Evolutionary conservation across 2,797 vertebrate genomes (phyloP).

Genomic region (Diglossa cyanea): DNA sequence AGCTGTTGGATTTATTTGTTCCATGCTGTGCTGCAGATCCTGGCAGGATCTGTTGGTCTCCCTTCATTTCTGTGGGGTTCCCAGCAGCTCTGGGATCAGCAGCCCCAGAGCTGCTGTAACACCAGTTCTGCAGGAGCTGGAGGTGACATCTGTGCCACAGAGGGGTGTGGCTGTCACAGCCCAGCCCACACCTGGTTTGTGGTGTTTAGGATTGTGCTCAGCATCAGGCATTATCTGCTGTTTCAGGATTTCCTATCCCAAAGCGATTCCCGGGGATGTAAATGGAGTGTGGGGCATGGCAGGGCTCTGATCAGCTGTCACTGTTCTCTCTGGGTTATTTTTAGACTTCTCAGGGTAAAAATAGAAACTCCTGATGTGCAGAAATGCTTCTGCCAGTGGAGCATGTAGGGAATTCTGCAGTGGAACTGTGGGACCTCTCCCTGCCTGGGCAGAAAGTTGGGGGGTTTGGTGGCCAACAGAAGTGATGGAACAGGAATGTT

Average conservation of each 20-base stretch:
- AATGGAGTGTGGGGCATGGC: background rate
- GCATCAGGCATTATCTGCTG: background rate
- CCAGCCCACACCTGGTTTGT: background rate
- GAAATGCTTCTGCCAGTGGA: background rate
- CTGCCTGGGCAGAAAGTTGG: background rate
- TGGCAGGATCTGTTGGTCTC: background rate
- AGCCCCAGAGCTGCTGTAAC: background rate
- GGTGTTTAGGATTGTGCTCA: background rate
- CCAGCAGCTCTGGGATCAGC: background rate
- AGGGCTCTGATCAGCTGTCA: conserved; percentile 31
- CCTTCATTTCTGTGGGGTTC: background rate
- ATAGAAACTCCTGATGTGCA: conserved; percentile 46
- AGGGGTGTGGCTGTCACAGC: background rate
- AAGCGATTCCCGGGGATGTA: background rate
- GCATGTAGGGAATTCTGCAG: background rate
- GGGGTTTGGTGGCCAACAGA: background rate
- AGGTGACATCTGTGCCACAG: background rate
- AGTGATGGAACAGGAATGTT: background rate
- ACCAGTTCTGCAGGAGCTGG: background rate
- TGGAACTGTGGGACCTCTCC: conserved; percentile 13
- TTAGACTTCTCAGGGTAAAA: conserved; percentile 58
- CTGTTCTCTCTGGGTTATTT: conserved; percentile 30
- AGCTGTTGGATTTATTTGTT: background rate
- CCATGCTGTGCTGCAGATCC: background rate
- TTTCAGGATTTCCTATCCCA: background rate